Conservation (phyloP, 92 coral and sea anemone genomes). For the Chrysogorgia sp. region DNA sequence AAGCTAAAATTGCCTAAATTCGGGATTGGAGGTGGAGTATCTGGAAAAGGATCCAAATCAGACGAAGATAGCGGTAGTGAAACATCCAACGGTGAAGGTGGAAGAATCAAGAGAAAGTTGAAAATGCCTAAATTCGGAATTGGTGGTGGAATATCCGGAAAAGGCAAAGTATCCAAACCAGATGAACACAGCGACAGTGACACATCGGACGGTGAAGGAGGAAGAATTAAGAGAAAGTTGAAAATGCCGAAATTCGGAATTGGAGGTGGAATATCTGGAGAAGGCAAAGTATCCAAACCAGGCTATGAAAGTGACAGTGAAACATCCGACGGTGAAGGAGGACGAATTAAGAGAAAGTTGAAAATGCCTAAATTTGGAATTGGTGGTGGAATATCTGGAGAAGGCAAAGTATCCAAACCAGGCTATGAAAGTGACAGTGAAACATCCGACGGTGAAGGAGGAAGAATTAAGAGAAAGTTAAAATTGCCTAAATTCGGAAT, state of each 20-base stretch:
- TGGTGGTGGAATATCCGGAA: slow-evolving; percentile 1
- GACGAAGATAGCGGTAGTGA: slow-evolving; percentile 21
- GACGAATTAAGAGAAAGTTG: slow-evolving; percentile 21
- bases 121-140: slow-evolving; percentile 17
- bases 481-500: neutral
- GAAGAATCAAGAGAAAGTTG: slow-evolving; percentile 18
- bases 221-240: slow-evolving; percentile 15
- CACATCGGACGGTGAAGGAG: slow-evolving; percentile 19
- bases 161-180: neutral
- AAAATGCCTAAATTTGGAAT: slow-evolving; percentile 20
- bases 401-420: neutral
- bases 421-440: slow-evolving; percentile 16
- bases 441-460: slow-evolving; percentile 30
- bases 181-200: slow-evolving; percentile 28
- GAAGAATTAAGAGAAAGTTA: slow-evolving; percentile 34
- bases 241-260: neutral
- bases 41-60: neutral
- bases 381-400: slow-evolving; percentile 16
- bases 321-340: slow-evolving; percentile 37
- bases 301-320: slow-evolving; percentile 32
- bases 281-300: neutral
- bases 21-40: neutral
- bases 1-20: slow-evolving; percentile 11
- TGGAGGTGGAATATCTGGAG: neutral
- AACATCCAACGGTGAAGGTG: slow-evolving; percentile 20